Percentiles rank a stretch among this genome's conserved stretches.
These are phyloP conservation scores for Agelas oroides DNA, from an alignment of 37 sponge, comb jelly and placozoan species.

Conservation along the genomic window DNA sequence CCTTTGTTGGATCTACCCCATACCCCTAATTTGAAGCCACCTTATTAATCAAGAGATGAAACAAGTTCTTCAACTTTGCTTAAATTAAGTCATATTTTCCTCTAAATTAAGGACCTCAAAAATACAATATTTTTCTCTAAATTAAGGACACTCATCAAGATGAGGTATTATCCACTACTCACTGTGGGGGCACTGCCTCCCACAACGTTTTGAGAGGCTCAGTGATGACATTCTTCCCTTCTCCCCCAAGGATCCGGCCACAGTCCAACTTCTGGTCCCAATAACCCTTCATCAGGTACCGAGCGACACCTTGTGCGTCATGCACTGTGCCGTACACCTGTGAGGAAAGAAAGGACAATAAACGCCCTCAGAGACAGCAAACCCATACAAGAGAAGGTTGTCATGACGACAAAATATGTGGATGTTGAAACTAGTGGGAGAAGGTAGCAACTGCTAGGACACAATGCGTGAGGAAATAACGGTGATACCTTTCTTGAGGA, in stretches of 20 bases:
- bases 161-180: conserved; percentile 28
- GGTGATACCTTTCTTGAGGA: no score
- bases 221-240: conserved; percentile 63
- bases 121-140: no score
- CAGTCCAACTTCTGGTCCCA: conserved; percentile 90
- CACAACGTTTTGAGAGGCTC: conserved; percentile 48
- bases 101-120: no score
- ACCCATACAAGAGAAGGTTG: conserved; percentile 10
- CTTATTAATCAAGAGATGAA: no score
- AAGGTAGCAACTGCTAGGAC: no score
- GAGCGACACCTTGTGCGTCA: conserved; percentile 58
- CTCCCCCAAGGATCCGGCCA: conserved; percentile 55
- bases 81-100: no score
- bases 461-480: no score
- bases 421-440: no score
- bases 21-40: no score
- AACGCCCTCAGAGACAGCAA: conserved; percentile 5
- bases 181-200: conserved; percentile 52
- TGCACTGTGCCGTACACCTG: conserved; percentile 87
- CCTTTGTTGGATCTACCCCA: no score
- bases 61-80: no score
- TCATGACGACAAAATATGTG: no score
- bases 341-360: neutral
- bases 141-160: neutral
- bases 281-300: conserved; percentile 84